Evolutionary conservation across 2,797 vertebrate species (phyloP), one percentile per base, ranked within the genome.

Genomic region (Sebastes taczanowskii): DNA sequence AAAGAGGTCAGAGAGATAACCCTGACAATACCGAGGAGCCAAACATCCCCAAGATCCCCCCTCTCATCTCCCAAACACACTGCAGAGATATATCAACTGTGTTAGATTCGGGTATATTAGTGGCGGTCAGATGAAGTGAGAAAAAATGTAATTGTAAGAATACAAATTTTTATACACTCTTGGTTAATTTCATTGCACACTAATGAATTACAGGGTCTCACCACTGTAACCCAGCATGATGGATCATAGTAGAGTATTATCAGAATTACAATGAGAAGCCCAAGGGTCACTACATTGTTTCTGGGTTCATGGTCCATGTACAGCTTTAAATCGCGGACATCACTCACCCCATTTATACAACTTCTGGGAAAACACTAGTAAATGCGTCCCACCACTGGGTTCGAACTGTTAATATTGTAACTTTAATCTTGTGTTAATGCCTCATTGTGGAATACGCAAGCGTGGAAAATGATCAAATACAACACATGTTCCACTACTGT

Each of bases 1-100:
- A 77, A 89, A 88, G 81, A 83, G 90, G 91, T 89, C 88, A 89
- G 56, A 71, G 74, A 84, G 82, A 88, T 88, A 88, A 89, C 84
- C 81, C 83, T 81, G 63, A 75, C 80, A 73, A 71, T 72, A 81
- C 34, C 59, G 30, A 77, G 52, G 34, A 69, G 46, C 63, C 38
- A 78, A 81, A 64, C 68, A 68, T 42, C 16, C 29, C 56, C 69
- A 46, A 23, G 29, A 60, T 13, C n/a, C 29, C 59, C 11, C 6
- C 22, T 74, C 71, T 49, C 53, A 65, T 77, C 56, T 69, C 20
- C 20, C 18, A 32, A 22, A 25, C 7, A 68, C 14, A 14, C n/a
- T 34, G 34, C 63, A 83, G 20, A 73, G 30, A 70, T 20, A n/a
- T 6, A 23, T 58, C 18, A 23, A 2, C 32, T 52, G 11, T 53